Base-by-base conservation (phyloP, 2,888 invertebrate genomes). In the Synergus gifuensis region DNA sequence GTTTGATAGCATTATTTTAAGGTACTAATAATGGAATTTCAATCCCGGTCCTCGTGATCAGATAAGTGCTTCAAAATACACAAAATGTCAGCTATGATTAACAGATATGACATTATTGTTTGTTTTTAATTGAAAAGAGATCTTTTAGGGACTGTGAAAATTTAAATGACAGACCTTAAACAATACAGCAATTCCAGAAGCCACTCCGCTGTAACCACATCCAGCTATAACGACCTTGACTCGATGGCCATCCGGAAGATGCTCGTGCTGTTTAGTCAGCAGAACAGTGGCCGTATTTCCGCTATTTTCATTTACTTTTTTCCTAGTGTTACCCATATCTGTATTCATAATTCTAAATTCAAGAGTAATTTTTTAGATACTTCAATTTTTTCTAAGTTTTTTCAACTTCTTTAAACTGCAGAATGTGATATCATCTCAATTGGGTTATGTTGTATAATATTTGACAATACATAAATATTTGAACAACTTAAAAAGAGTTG, bases 151-250 rank as follows among this genome's bases (percentile, higher is more conserved):
- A 79, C 77, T 58, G 63, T 16, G n/a, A 16, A 54, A 58, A 67
- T 81, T 77, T 42, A 67, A 62, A 77, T 46, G 54, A 82, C 85
- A 85, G 83, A 90, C 90, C 89, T 90, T 91, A 84, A 88, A 90
- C 44, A 90, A 87, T 79, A 90, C 83, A 1, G 89, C 86, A 77
- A 91, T 83, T 46, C 85, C 89, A 18, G 87, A 84, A n/a, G 90
- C 88, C 14, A 90, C 88, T 67, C 91, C 91, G 64, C 87, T 87
- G 77, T 85, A 84, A 22, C 89, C 88, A 76, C 88, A 88, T 49
- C 89, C 90, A 42, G 88, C 88, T 83, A 91, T 89, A 77, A 85
- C 90, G 83, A 91, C 84, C 83, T 91, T 91, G 78, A 90, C 87
- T 49, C 49, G 46, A 81, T 89, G 88, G 40, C 82, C 83, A 78